Percentiles rank a stretch among this genome's conserved stretches.
Evolutionary conservation across 1,140 invertebrate genomes (phyloP).

Genomic region (Melanaphis sacchari): DNA sequence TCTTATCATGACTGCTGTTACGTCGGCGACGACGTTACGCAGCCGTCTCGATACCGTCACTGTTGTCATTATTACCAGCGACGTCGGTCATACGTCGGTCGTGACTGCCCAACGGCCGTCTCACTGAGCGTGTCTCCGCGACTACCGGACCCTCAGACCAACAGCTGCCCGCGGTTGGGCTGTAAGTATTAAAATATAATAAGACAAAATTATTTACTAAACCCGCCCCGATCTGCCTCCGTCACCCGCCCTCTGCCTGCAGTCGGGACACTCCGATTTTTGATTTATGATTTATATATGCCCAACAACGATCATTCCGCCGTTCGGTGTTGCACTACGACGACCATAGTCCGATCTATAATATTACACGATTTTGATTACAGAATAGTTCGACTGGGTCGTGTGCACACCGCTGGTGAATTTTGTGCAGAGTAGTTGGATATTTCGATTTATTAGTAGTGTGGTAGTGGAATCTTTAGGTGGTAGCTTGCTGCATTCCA

Average conservation of each 20-base stretch:
- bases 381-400: background rate
- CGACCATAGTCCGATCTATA: background rate
- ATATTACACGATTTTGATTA: background rate
- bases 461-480: background rate
- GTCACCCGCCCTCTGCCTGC: background rate
- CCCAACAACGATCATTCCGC: background rate
- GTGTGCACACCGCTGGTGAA: background rate
- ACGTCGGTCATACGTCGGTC: background rate
- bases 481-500: background rate
- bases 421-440: background rate
- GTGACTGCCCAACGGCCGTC: background rate
- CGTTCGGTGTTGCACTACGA: background rate
- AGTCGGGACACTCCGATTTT: background rate
- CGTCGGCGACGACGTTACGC: background rate
- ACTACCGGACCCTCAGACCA: background rate
- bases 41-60: background rate
- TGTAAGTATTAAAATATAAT: background rate
- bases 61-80: background rate
- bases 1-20: slow-evolving; percentile 19
- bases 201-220: background rate
- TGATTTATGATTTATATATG: background rate
- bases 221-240: background rate
- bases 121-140: background rate
- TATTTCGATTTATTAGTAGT: background rate
- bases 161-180: background rate